phyloP scores from a whole-genome alignment of 1,140 invertebrate species.

The Spodoptera litura region DNA sequence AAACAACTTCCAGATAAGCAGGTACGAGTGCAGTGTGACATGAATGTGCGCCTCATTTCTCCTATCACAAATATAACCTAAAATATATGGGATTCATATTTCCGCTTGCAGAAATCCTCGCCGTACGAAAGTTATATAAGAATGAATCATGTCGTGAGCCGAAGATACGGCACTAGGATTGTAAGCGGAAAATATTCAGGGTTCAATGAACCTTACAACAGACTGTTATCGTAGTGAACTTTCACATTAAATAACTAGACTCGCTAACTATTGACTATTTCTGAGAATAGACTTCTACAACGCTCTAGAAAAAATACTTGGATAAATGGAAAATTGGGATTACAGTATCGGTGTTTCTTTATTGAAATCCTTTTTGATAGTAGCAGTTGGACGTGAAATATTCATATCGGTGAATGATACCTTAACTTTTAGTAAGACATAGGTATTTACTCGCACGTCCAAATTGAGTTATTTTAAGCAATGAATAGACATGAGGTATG shows the following conservation, averaged over 20 bases:
- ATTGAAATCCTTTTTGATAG: no score
- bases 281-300: background rate
- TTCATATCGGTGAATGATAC: no score
- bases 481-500: no score
- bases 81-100: constrained; percentile 32
- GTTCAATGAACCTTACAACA: constrained; percentile 23
- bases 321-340: no score
- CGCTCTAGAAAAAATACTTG: background rate
- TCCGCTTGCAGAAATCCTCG: constrained; percentile 20
- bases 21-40: background rate
- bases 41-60: background rate
- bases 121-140: constrained; percentile 23
- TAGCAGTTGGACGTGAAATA: no score
- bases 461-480: background rate
- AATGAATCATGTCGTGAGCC: constrained; percentile 34
- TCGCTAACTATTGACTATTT: background rate
- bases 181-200: constrained; percentile 14
- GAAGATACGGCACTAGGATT: constrained; percentile 5
- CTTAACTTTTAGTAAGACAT: no score
- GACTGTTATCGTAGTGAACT: constrained; percentile 3
- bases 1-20: background rate
- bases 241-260: constrained; percentile 11
- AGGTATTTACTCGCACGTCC: background rate
- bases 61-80: constrained; percentile 25
- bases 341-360: no score